Conservation (phyloP, 53 echinoderm and acorn worm genomes). For the Arbacia lixula region DNA sequence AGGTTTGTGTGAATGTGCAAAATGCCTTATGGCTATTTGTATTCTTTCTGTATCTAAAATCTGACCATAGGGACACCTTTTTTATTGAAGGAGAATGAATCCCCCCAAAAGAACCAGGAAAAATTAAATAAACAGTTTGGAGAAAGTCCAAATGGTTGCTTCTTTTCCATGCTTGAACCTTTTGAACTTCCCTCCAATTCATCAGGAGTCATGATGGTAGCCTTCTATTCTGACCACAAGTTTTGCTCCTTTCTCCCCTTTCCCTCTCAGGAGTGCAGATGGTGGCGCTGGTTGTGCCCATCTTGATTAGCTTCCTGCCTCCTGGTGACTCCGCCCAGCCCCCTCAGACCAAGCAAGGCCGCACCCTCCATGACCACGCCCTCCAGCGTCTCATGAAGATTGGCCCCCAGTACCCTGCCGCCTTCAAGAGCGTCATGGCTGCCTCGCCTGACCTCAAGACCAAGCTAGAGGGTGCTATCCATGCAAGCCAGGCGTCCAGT, state of each 20-base stretch:
- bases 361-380: slow-evolving; percentile 87
- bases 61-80: too few relatives aligned
- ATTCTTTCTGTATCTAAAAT: too few relatives aligned
- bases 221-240: background rate
- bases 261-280: slow-evolving; percentile 96
- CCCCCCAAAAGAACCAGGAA: too few relatives aligned
- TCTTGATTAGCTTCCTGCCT: slow-evolving; percentile 69
- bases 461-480: slow-evolving; percentile 90
- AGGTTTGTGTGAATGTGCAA: too few relatives aligned
- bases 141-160: too few relatives aligned
- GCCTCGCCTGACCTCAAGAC: slow-evolving; percentile 86
- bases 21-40: too few relatives aligned
- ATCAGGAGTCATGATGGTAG: too few relatives aligned
- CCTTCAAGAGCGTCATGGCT: slow-evolving; percentile 88
- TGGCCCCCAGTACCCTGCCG: slow-evolving; percentile 82
- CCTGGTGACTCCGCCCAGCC: slow-evolving; percentile 5
- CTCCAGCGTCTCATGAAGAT: slow-evolving; percentile 94
- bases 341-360: slow-evolving; percentile 64
- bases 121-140: too few relatives aligned
- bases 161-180: too few relatives aligned
- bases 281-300: slow-evolving; percentile 82
- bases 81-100: too few relatives aligned
- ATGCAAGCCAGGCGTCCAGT: slow-evolving; percentile 77
- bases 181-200: too few relatives aligned
- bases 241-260: too few relatives aligned